Percentiles rank a stretch among this genome's conserved stretches.
phyloP scores from a whole-genome alignment of 2,888 invertebrate species.

The Platycheirus rosarum region DNA sequence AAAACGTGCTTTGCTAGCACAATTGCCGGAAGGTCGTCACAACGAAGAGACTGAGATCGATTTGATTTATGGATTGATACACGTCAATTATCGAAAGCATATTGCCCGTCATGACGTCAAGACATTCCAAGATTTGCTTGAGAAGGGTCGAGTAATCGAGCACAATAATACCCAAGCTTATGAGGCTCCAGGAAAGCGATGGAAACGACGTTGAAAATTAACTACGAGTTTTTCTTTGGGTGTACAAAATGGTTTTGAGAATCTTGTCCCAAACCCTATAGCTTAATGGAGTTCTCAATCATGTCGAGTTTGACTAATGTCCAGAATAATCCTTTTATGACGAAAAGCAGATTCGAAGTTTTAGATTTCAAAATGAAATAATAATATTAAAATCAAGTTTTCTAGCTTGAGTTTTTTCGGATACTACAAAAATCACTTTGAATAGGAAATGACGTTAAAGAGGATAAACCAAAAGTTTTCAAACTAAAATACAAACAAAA shows the following conservation, averaged over 20 bases:
- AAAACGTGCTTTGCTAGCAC: constrained; percentile 79
- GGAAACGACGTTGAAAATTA: constrained; percentile 75
- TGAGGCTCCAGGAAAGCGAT: constrained; percentile 66
- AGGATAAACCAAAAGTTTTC: too few species aligned
- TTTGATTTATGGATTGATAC: constrained; percentile 79
- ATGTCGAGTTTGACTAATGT: too few species aligned
- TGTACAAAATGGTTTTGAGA: constrained; percentile 61
- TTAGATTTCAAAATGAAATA: too few species aligned
- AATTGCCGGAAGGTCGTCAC: constrained; percentile 79
- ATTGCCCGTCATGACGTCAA: constrained; percentile 78
- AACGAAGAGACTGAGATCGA: constrained; percentile 79
- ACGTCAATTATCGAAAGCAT: constrained; percentile 79
- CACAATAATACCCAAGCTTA: constrained; percentile 75
- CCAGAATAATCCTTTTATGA: too few species aligned
- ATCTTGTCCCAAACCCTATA: too few species aligned
- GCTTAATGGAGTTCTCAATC: too few species aligned
- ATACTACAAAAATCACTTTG: too few species aligned
- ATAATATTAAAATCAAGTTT: too few species aligned
- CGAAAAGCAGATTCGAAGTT: too few species aligned
- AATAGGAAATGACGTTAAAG: too few species aligned
- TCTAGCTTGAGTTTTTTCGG: too few species aligned
- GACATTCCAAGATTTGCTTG: constrained; percentile 79
- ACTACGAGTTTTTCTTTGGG: constrained; percentile 29
- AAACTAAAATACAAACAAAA: too few species aligned
- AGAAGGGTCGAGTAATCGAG: constrained; percentile 66